A percentile compares a stretch with the other conserved stretches of the same genome.
phyloP scores from a whole-genome alignment of 1,140 invertebrate genomes.

The Goniozus legneri region DNA sequence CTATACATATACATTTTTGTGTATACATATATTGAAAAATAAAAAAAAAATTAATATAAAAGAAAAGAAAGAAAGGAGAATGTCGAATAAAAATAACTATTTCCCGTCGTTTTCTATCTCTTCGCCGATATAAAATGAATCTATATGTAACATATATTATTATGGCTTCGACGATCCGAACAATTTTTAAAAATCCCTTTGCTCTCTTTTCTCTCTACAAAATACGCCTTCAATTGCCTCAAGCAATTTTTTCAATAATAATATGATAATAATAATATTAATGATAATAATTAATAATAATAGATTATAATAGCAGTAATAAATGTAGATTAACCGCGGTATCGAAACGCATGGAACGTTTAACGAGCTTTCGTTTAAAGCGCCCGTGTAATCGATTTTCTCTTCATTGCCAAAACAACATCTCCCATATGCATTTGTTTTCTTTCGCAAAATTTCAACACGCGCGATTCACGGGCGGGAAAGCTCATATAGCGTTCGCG shows the following conservation, averaged over 20 bases:
- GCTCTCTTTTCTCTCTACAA: conserved; percentile 33
- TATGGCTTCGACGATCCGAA: conserved; percentile 24
- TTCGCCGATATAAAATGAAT: conserved; percentile 13
- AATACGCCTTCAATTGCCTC: conserved; percentile 53
- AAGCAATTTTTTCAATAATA: conserved; percentile 14
- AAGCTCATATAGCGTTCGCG: no score
- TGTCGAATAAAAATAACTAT: conserved; percentile 39
- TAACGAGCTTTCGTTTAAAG: conserved; percentile 13
- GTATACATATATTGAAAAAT: background rate
- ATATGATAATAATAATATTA: conserved; percentile 19
- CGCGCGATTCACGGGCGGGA: no score
- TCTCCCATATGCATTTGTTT: no score
- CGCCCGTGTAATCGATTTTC: background rate
- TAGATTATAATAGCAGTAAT: conserved; percentile 17
- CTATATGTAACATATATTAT: conserved; percentile 1
- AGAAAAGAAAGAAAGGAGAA: conserved; percentile 38
- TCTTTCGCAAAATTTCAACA: no score
- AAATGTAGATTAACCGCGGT: conserved; percentile 30
- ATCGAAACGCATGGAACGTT: conserved; percentile 23
- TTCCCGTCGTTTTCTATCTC: conserved; percentile 17
- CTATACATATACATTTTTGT: background rate
- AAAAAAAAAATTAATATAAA: conserved; percentile 22
- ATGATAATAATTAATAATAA: conserved; percentile 19
- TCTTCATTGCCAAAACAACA: background rate
- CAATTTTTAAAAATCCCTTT: conserved; percentile 22